Conservation (phyloP, 2,797 vertebrate species). For the Masticophis lateralis region DNA sequence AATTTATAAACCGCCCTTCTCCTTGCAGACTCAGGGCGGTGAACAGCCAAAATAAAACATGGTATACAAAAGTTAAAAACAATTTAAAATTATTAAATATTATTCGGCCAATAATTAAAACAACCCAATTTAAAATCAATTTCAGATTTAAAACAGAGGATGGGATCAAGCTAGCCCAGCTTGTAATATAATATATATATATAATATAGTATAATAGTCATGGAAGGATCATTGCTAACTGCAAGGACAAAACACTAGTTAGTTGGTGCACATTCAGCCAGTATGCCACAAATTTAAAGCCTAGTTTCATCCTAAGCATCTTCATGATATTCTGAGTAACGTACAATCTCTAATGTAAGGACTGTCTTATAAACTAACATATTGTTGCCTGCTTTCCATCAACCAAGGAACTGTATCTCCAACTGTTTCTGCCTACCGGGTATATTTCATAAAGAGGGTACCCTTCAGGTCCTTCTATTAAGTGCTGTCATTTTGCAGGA, state of each 20-base stretch:
- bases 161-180: too few relatives aligned
- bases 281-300: not conserved
- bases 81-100: too few relatives aligned
- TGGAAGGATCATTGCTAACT: not conserved
- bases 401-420: not conserved
- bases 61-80: too few relatives aligned
- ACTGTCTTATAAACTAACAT: not conserved
- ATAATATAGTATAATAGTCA: not conserved
- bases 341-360: not conserved
- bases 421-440: not conserved
- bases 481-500: not conserved
- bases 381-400: not conserved
- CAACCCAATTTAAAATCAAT: too few relatives aligned
- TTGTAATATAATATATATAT: too few relatives aligned
- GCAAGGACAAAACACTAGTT: not conserved
- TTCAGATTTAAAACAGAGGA: too few relatives aligned
- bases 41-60: too few relatives aligned
- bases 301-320: not conserved
- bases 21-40: too few relatives aligned
- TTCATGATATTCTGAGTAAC: not conserved
- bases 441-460: not conserved
- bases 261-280: not conserved
- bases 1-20: too few relatives aligned
- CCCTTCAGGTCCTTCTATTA: not conserved
- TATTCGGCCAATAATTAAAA: too few relatives aligned